Evolutionary conservation across 2,888 invertebrate species (phyloP), one percentile per base, ranked within the genome.

Genomic region (Podabrus alpinus): DNA sequence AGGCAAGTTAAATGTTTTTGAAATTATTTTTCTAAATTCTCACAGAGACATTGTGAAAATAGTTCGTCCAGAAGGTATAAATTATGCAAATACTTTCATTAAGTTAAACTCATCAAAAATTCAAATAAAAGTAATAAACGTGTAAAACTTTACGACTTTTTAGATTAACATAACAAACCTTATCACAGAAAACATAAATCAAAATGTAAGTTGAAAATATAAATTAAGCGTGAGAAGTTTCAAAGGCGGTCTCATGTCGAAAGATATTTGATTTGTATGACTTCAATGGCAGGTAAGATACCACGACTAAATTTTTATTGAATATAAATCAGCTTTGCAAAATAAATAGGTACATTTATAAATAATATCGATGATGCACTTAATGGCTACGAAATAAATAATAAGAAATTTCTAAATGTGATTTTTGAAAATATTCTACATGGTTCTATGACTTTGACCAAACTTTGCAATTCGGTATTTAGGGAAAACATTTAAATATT

Each of bases 101-200:
- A 45, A 45, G n/a, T 45, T 45, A 45, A 45, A 7, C 45, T 61
- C 61, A 61, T 61, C 61, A 69, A 24, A 64, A 73, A 73, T 76
- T 76, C 68, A 72, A 76, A 76, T 76, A 71, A 71, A 68, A 73
- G 73, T 68, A 76, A 68, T 76, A 71, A 73, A 76, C 67, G 73
- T 24, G 59, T 61, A 68, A 68, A 73, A 13, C 16, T 76, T 76
- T 76, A 76, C 72, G 71, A 59, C 75, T 72, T 70, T 72, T 71
- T 68, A 68, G 68, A 76, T 73, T 76, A 76, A 76, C 76, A 76
- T 76, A 73, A 74, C 71, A 76, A 76, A 76, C 68, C 68, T 71
- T 76, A 76, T 76, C 76, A 74, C 61, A 69, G 61, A 66, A 76
- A 73, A 69, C 71, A 76, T 76, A 76, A 76, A 76, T 76, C 76